A percentile compares a stretch with the other conserved stretches of the same genome.
Evolutionary conservation across 2,113 vertebrate species (phyloP).

Genomic region (Catharus bicknelli): DNA sequence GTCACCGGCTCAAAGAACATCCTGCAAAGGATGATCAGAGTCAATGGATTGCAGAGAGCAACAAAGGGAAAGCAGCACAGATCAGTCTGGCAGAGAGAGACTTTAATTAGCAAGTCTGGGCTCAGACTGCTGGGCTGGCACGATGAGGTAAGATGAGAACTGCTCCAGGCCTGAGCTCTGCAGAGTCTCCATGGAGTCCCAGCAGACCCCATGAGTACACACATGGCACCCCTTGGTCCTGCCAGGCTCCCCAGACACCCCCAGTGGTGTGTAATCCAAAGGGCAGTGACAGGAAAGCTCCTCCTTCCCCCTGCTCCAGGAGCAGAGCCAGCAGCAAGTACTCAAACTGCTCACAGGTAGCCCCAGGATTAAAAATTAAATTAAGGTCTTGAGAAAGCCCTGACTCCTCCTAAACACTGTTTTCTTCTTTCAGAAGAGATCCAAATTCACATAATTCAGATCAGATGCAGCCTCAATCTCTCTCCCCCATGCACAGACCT

Average conservation of each 20-base stretch:
- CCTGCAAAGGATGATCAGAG: conserved; percentile 57
- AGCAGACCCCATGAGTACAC: background rate
- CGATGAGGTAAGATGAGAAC: background rate
- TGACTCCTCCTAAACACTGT: background rate
- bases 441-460: background rate
- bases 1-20: conserved; percentile 88
- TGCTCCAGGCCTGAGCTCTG: background rate
- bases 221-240: background rate
- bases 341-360: background rate
- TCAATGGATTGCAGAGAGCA: background rate
- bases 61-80: background rate
- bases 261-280: background rate
- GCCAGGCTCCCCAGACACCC: background rate
- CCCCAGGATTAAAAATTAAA: background rate
- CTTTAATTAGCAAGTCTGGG: background rate
- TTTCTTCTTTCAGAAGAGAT: background rate
- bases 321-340: background rate
- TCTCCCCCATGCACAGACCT: background rate
- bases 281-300: background rate
- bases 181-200: background rate
- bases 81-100: background rate
- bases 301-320: background rate
- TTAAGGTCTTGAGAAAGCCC: background rate
- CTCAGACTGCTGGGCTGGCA: background rate
- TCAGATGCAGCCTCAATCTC: background rate